A percentile compares a stretch with the other conserved stretches of the same genome.
These are phyloP conservation scores for Heliconius ismenius DNA, from an alignment of 2,888 invertebrate genomes.

Conservation along the genomic window DNA sequence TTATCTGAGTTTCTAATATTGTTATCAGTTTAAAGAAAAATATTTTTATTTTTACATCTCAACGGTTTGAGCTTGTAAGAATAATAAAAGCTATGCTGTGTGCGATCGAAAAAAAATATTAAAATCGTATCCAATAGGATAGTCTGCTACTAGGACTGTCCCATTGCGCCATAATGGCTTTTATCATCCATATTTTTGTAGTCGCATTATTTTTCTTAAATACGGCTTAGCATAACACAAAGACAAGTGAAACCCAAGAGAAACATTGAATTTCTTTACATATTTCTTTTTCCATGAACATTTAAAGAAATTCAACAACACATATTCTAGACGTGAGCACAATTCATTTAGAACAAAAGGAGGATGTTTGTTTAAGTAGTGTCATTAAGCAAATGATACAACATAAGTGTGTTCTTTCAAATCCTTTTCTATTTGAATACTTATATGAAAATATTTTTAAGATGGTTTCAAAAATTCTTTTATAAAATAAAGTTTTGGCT, in stretches of 20 bases:
- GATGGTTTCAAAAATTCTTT: not conserved
- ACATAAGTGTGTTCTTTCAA: not conserved
- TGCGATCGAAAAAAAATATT: too few relatives aligned
- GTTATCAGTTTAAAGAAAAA: too few relatives aligned
- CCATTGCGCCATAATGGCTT: too few relatives aligned
- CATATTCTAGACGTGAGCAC: slow-evolving; percentile 10
- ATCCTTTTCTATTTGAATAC: not conserved
- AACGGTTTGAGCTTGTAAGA: too few relatives aligned
- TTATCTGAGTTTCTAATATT: too few relatives aligned
- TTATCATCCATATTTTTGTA: too few relatives aligned
- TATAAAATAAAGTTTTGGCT: not conserved
- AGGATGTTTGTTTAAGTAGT: slow-evolving; percentile 5
- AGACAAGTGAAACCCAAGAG: not conserved
- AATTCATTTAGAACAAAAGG: slow-evolving; percentile 4
- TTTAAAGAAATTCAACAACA: not conserved
- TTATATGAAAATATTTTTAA: not conserved
- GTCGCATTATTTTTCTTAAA: not conserved
- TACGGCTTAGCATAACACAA: not conserved
- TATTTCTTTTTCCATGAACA: not conserved
- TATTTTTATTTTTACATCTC: too few relatives aligned
- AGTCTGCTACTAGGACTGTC: too few relatives aligned
- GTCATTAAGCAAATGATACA: slow-evolving; percentile 10
- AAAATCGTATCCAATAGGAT: too few relatives aligned
- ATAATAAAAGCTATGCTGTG: too few relatives aligned
- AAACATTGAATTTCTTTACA: not conserved